phyloP scores from a whole-genome alignment of 1,140 invertebrate species.

The Metopolophium dirhodum region DNA sequence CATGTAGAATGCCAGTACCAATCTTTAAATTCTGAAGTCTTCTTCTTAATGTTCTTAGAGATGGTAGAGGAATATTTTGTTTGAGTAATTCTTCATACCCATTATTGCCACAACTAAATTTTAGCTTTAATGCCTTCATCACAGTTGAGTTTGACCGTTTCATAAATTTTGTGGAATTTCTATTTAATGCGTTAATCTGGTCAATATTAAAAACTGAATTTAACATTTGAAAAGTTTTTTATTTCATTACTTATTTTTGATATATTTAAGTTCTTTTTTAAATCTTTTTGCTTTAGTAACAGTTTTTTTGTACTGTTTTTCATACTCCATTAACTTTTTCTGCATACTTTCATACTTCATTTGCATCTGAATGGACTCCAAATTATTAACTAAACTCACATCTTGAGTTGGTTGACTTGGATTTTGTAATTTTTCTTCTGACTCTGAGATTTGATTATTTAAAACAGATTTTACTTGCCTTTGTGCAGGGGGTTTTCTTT shows the following conservation, averaged over 20 bases:
- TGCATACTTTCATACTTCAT: background rate
- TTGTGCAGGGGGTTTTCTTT: background rate
- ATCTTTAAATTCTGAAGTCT: conserved; percentile 57
- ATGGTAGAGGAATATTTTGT: conserved; percentile 52
- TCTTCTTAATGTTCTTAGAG: conserved; percentile 55
- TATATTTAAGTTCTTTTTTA: background rate
- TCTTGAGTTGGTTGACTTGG: background rate
- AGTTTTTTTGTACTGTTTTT: background rate
- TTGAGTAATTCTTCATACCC: conserved; percentile 57
- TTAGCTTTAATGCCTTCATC: background rate
- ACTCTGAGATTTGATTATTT: background rate
- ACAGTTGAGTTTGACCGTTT: background rate
- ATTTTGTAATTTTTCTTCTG: background rate
- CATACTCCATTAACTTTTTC: background rate
- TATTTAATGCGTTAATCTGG: background rate
- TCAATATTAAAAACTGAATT: conserved; percentile 6
- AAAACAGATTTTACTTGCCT: background rate
- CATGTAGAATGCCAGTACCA: conserved; percentile 48
- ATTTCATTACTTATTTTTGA: background rate
- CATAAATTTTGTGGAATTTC: background rate
- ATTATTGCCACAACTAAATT: conserved; percentile 37
- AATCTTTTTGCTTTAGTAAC: background rate
- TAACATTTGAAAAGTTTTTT: background rate
- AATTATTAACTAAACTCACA: too few relatives aligned
- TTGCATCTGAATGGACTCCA: background rate